phyloP scores from a whole-genome alignment of 2,113 vertebrate species.

The Campylorhamphus procurvoides region DNA sequence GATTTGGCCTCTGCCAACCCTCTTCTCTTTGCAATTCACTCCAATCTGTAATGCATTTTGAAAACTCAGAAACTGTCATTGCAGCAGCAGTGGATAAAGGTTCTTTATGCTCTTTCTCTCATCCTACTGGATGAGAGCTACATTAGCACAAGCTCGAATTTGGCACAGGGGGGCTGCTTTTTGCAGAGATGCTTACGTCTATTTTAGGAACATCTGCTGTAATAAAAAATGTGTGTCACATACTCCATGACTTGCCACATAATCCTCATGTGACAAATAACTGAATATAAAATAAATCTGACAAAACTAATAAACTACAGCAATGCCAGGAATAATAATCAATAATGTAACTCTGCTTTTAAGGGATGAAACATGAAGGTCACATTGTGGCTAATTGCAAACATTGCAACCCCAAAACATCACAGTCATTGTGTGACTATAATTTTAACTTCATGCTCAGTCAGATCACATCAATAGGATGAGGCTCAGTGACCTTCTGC shows the following conservation, averaged over 20 bases:
- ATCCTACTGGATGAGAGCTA: slow-evolving; percentile 6
- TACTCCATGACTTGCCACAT: slow-evolving; percentile 36
- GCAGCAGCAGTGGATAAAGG: slow-evolving; percentile 22
- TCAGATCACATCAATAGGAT: slow-evolving; percentile 27
- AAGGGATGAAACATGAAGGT: slow-evolving; percentile 10
- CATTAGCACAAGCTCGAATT: slow-evolving; percentile 50
- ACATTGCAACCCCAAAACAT: slow-evolving; percentile 36
- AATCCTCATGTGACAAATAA: slow-evolving; percentile 61
- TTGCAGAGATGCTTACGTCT: slow-evolving; percentile 48
- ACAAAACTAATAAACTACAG: slow-evolving; percentile 44
- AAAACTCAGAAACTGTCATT: neutral
- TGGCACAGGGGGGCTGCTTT: slow-evolving; percentile 46
- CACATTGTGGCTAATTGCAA: slow-evolving; percentile 52
- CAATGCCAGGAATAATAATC: slow-evolving; percentile 21
- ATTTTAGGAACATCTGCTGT: slow-evolving; percentile 61
- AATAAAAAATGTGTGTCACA: slow-evolving; percentile 55
- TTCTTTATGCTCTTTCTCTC: slow-evolving; percentile 45
- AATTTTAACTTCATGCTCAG: slow-evolving; percentile 54
- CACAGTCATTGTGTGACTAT: neutral
- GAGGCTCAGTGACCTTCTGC: slow-evolving; percentile 24
- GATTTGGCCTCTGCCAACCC: neutral
- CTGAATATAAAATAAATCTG: slow-evolving; percentile 57
- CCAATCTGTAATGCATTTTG: neutral
- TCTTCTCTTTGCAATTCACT: neutral
- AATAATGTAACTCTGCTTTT: slow-evolving; percentile 35